These are phyloP conservation scores for Orchestia grillus DNA, from an alignment of 1,140 invertebrate species.

Conservation along the genomic window DNA sequence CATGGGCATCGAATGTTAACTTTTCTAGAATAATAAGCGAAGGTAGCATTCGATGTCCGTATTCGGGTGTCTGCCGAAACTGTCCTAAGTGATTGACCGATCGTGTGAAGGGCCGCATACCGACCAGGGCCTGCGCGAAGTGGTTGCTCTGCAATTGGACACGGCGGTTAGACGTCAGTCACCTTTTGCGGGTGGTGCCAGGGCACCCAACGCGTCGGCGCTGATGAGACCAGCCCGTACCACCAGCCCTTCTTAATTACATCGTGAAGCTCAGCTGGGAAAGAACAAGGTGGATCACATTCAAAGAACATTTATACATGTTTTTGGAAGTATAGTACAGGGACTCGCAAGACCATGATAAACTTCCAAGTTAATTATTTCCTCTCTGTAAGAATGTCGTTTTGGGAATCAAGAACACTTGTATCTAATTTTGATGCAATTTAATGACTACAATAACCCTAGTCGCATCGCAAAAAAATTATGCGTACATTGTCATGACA, in stretches of 20 bases:
- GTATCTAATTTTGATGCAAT: background rate
- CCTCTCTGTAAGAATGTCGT: background rate
- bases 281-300: background rate
- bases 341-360: background rate
- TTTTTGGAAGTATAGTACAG: background rate
- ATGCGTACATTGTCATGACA: too few species aligned
- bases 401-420: background rate
- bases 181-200: background rate
- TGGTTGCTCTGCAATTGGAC: slow-evolving; percentile 50
- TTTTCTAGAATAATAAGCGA: too few species aligned
- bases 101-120: background rate
- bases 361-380: background rate
- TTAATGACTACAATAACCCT: too few species aligned
- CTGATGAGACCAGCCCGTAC: background rate
- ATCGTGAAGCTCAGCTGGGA: too few species aligned
- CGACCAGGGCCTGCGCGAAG: background rate
- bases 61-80: too few species aligned
- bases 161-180: background rate
- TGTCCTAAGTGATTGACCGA: too few species aligned
- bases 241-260: background rate
- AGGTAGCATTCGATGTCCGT: too few species aligned
- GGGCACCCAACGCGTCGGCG: background rate
- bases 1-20: too few species aligned
- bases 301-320: background rate
- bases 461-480: too few species aligned